Evolutionary conservation across 2,113 vertebrate genomes (phyloP), one percentile per base, ranked within the genome.

Genomic region (Hippocampus comes): DNA sequence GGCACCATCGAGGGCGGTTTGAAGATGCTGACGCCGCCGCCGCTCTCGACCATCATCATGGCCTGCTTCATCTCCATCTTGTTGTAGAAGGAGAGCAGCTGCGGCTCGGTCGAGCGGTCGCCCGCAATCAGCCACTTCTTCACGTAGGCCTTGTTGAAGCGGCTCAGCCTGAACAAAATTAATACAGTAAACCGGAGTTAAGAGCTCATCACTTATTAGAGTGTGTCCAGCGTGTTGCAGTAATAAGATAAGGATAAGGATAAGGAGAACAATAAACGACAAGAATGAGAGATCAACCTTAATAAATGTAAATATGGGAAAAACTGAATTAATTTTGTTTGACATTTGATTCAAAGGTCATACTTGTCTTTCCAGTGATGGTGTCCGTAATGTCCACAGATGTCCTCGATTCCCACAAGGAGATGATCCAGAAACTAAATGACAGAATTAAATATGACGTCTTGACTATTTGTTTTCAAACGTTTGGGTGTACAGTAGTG

Each of bases 311-410:
- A 23, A 56, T 10, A 56, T n/a, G 9, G 9, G 49, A 21, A 51
- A 21, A 51, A 51, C 49, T 7, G 49, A 10, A 23, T 23, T 3
- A 10, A n/a, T 23, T 59, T 4, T 0, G 23, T 25, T 2, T 15
- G 25, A 14, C 11, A 15, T 14, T 4, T 5, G 4, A 30, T 56
- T 15, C 9, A 8, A 43, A 64, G 65, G 0, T 74, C 94, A 59
- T 94, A 99, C 97, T 97, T 99, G 90, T 98, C 95, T 65, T 96
- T 99, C 97, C 97, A 99, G 88, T 96, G 96, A 82, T 97, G 95
- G 78, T 98, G 96, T 63, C 97, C 97, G 0, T 96, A 99, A 88
- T 97, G 96, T 57, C 96, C 97, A 80, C 97, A 99, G 77, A 99
- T 91, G 56, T 93, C 94, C 86, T 97, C 96, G 0, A 99, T 97